Base-by-base conservation (phyloP, 2,888 invertebrate genomes). In the Archaeoteleia sp. region DNA sequence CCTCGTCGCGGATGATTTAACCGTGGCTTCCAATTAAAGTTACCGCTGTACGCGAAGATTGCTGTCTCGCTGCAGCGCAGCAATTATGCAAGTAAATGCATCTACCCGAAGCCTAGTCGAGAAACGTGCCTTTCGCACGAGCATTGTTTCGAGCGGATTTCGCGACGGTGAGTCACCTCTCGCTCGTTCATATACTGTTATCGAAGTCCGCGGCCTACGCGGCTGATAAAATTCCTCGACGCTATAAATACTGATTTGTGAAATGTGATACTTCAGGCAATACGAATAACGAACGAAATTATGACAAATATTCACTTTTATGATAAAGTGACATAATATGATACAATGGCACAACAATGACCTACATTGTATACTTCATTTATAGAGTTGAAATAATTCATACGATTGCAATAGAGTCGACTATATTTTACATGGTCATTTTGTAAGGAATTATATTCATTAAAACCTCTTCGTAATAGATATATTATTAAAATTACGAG, bases 81-180 rank as follows among this genome's bases (percentile, higher is more conserved):
- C 49, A 67, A 67, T 61, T 67, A 61, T 53, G 61, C 53, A 67
- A 67, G 67, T 46, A 53, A 67, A 67, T 53, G 57, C 60, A 51
- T 48, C 35, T 23, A 49, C 10, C 46, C 35, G 49, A 34, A 29
- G 45, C 46, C 13, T 25, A 39, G 30, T 30, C 42, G 53, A 54
- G 55, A 63, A 63, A 63, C 54, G 54, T 20, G 23, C 39, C 23
- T 25, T 39, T 61, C 40, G 23, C 34, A 39, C 14, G 32, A 20
- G 63, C 49, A 57, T 63, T 63, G 63, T 63, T 63, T 49, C 37
- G 40, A 43, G 25, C 29, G 54, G 40, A 62, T 62, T 54, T 62
- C 54, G 43, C 49, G 32, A 46, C 61, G 32, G 39, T 63, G 63
- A 63, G 43, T 63, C 51, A 63, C 45, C 63, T 39, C 29, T 5